phyloP scores from a whole-genome alignment of 2,113 vertebrate genomes.

The Ranitomeya variabilis region DNA sequence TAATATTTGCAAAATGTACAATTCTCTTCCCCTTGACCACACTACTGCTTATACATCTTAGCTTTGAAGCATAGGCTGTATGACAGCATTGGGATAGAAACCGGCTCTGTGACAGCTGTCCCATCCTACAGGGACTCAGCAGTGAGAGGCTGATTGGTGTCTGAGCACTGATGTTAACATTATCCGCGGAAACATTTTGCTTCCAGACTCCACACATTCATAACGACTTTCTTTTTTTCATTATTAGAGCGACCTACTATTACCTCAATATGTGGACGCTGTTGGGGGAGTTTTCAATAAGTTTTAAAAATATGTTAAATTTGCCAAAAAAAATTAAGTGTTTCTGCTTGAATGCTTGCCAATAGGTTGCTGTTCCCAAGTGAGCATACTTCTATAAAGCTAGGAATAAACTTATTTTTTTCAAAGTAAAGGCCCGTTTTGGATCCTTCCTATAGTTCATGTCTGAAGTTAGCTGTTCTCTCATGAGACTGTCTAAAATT shows the following conservation, averaged over 20 bases:
- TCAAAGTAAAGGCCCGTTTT: background rate
- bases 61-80: constrained; percentile 14
- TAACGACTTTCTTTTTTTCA: background rate
- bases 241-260: constrained; percentile 1
- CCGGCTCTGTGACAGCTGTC: constrained; percentile 19
- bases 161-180: constrained; percentile 18
- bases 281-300: background rate
- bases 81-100: constrained; percentile 18
- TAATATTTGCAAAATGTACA: background rate
- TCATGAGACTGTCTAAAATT: background rate
- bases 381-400: constrained; percentile 20
- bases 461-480: constrained; percentile 8
- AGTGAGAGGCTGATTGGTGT: constrained; percentile 21
- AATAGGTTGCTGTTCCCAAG: constrained; percentile 21
- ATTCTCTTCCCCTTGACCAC: background rate
- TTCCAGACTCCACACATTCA: constrained; percentile 2
- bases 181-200: background rate
- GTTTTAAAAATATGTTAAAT: constrained; percentile 25
- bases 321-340: background rate
- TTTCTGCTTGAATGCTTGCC: constrained; percentile 17
- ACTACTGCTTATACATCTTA: background rate
- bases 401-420: background rate
- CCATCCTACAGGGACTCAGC: constrained; percentile 22
- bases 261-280: constrained; percentile 4
- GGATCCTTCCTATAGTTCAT: background rate